These are phyloP conservation scores for Dysmachus trigonus DNA, from an alignment of 2,888 invertebrate species.

Conservation along the genomic window DNA sequence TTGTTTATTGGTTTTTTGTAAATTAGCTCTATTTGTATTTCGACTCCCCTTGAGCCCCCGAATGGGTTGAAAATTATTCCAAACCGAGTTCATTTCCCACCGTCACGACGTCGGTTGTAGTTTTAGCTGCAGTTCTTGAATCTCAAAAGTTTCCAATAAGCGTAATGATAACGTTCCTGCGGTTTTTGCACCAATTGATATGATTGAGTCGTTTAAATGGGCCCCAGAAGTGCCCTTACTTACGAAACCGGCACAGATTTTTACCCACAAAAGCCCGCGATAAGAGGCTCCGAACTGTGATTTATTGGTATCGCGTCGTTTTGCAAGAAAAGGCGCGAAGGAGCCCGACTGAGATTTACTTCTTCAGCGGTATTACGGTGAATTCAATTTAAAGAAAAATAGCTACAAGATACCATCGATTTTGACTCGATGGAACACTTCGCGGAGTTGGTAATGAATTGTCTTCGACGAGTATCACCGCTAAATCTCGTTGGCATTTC, in stretches of 20 bases:
- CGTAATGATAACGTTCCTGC: background rate
- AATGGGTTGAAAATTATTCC: background rate
- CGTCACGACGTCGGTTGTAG: background rate
- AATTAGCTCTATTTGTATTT: constrained; percentile 21
- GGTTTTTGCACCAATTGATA: background rate
- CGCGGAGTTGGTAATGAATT: background rate
- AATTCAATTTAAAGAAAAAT: constrained; percentile 25
- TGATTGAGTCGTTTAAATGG: background rate
- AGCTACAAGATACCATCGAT: background rate
- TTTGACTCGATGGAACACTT: background rate
- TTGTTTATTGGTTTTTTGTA: constrained; percentile 28
- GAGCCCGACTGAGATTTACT: background rate
- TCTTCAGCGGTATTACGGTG: background rate
- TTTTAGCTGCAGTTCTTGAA: background rate
- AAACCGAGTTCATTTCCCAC: background rate
- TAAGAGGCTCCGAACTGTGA: background rate
- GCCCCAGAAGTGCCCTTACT: background rate
- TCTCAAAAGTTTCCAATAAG: background rate
- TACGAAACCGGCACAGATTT: background rate
- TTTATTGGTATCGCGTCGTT: background rate
- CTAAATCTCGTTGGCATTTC: constrained; percentile 33
- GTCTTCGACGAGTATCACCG: background rate
- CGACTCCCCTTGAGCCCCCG: too few species aligned
- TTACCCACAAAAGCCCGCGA: background rate
- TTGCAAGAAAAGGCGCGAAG: background rate